These are phyloP conservation scores for Ancistrus triradiatus DNA, from an alignment of 2,113 vertebrate species.

Conservation along the genomic window DNA sequence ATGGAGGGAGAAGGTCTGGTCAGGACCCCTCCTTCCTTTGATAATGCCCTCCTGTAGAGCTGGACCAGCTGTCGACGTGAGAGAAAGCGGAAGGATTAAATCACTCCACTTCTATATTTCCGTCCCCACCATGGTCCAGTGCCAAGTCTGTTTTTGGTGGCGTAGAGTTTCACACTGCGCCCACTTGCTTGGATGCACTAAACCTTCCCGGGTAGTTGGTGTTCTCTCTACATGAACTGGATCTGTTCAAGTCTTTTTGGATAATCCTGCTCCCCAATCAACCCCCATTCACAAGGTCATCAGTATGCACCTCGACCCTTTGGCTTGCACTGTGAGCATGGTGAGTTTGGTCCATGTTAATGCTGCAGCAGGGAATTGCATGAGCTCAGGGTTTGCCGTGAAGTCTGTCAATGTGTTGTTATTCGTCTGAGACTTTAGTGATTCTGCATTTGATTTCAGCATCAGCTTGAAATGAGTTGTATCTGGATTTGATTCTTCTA, in stretches of 20 bases:
- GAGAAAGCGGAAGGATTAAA: constrained; percentile 41
- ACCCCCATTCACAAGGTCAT: constrained; percentile 10
- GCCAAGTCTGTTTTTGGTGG: constrained; percentile 27
- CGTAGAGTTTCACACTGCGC: constrained; percentile 33
- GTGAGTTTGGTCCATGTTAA: constrained; percentile 26
- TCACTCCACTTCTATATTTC: constrained; percentile 36
- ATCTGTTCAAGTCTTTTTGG: neutral
- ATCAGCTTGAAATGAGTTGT: neutral
- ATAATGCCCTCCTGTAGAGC: constrained; percentile 21
- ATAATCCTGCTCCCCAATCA: neutral
- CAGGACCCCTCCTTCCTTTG: neutral
- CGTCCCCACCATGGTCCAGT: constrained; percentile 20
- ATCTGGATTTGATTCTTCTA: constrained; percentile 4
- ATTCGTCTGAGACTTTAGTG: neutral
- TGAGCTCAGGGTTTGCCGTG: no score
- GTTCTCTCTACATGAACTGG: neutral
- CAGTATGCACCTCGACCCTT: constrained; percentile 33
- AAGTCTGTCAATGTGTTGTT: neutral
- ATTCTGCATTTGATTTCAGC: neutral
- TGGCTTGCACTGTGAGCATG: constrained; percentile 15
- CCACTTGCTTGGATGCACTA: constrained; percentile 1
- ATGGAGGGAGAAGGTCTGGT: no score
- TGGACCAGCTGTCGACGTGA: constrained; percentile 11
- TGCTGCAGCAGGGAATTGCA: no score
- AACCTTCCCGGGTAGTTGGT: neutral